Conservation (phyloP, 2,113 vertebrate genomes). For the Ginglymostoma cirratum region DNA sequence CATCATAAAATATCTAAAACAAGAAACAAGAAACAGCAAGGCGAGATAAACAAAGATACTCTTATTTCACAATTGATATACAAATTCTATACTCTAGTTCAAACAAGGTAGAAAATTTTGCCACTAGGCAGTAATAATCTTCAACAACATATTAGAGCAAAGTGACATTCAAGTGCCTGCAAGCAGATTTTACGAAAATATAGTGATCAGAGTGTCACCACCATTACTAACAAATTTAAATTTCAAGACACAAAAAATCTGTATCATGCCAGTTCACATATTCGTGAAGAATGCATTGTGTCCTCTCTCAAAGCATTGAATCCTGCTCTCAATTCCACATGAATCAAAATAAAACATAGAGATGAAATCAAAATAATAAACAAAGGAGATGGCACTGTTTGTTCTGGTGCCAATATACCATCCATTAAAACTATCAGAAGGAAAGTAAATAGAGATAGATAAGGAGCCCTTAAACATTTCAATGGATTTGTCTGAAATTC, state of each 20-base stretch:
- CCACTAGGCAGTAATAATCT: conserved; percentile 11
- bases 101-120: conserved; percentile 3
- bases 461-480: background rate
- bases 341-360: background rate
- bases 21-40: background rate
- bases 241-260: background rate
- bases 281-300: background rate
- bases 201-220: conserved; percentile 23
- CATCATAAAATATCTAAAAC: background rate
- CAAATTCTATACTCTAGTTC: background rate
- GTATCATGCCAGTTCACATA: background rate
- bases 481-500: background rate
- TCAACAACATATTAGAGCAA: background rate
- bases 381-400: background rate
- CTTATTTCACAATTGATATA: conserved; percentile 28
- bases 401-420: background rate
- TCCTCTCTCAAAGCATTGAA: background rate
- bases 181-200: background rate
- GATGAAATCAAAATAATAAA: background rate
- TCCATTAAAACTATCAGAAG: background rate
- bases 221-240: conserved; percentile 2
- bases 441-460: background rate
- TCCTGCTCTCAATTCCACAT: background rate
- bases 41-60: background rate
- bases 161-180: background rate